phyloP scores from a whole-genome alignment of 2,113 vertebrate species.

The Mystacornis crossleyi region DNA sequence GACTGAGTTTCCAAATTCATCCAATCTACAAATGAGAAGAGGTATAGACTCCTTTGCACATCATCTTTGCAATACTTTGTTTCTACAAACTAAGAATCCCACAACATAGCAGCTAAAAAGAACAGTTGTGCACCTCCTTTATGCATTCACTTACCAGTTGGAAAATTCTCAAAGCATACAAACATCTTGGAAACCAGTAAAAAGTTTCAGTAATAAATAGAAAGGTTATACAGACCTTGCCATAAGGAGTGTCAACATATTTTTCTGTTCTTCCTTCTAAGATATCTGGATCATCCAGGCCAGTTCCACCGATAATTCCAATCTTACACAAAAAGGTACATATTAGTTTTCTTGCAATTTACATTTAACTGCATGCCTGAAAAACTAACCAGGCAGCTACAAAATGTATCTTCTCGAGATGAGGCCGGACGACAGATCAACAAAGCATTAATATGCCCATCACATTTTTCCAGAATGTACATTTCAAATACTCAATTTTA shows the following conservation, averaged over 20 bases:
- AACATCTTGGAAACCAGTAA: background rate
- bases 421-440: background rate
- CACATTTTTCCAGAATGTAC: background rate
- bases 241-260: slow-evolving; percentile 92
- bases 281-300: slow-evolving; percentile 94
- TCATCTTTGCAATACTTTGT: background rate
- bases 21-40: background rate
- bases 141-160: background rate
- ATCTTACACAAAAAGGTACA: slow-evolving; percentile 75
- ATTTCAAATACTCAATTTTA: background rate
- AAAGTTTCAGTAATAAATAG: background rate
- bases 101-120: background rate
- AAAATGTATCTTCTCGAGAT: background rate
- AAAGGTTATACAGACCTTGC: slow-evolving; percentile 83
- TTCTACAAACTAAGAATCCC: background rate
- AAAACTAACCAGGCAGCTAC: background rate
- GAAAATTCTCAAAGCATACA: background rate
- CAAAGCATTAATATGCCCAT: background rate
- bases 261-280: slow-evolving; percentile 92
- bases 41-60: background rate
- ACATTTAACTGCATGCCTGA: background rate
- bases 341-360: background rate
- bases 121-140: background rate
- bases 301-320: slow-evolving; percentile 95
- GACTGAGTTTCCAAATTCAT: background rate